Conservation (phyloP, 2,888 invertebrate genomes). For the Tryphoninae sp. region DNA sequence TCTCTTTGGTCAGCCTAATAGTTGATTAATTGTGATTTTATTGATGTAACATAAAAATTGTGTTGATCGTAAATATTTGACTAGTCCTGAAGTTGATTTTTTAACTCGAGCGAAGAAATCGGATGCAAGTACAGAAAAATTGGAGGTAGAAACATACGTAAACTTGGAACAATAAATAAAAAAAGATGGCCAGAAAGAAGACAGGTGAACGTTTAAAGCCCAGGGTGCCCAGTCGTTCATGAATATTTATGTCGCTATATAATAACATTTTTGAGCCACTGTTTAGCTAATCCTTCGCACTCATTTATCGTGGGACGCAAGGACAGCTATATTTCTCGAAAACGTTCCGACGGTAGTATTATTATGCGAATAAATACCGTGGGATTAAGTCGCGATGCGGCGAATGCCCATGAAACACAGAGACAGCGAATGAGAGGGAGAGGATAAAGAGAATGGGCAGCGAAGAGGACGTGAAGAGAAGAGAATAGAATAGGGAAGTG, state of each 20-base stretch:
- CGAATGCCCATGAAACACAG: slow-evolving; percentile 68
- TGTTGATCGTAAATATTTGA: not conserved
- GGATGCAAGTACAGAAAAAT: not conserved
- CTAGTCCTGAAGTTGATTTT: not conserved
- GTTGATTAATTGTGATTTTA: not conserved
- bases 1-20: not conserved
- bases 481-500: slow-evolving; percentile 18
- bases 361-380: slow-evolving; percentile 80
- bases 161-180: slow-evolving; percentile 29
- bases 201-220: slow-evolving; percentile 66
- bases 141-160: not conserved
- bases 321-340: slow-evolving; percentile 81
- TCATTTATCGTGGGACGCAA: slow-evolving; percentile 81
- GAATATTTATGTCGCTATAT: slow-evolving; percentile 81
- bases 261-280: slow-evolving; percentile 82
- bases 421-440: slow-evolving; percentile 62
- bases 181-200: slow-evolving; percentile 46
- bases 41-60: not conserved
- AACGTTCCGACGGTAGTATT: slow-evolving; percentile 80
- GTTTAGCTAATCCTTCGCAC: slow-evolving; percentile 81
- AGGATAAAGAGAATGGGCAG: slow-evolving; percentile 40
- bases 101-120: not conserved
- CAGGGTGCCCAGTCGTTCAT: slow-evolving; percentile 72
- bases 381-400: slow-evolving; percentile 75
- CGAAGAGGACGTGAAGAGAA: slow-evolving; percentile 34